Base-by-base conservation (phyloP, 2,888 invertebrate species). In the Drosophila buzzatii region DNA sequence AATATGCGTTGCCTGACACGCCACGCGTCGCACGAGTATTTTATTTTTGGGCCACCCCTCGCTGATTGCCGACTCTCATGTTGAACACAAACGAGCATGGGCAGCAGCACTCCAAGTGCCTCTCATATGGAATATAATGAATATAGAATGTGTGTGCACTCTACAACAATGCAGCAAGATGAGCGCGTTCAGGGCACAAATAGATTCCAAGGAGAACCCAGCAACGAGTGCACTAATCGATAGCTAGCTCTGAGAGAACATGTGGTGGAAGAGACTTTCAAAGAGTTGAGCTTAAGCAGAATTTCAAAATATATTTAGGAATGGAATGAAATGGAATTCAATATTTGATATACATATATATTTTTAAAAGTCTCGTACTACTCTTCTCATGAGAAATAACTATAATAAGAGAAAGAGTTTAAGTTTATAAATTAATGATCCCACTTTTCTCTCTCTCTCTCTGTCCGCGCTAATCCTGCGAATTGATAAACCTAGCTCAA, bases 1-100 rank as follows among this genome's bases (percentile, higher is more conserved):
- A 91, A 91, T 91, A 86, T 84, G 90, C 89, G 73, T 67, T 60
- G 76, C 62, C 71, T 65, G 70, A 52, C 69, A 64, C 37, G 37
- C 37, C 47, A 68, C 72, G 56, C 55, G 57, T 51, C 70, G 69
- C 65, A 55, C 57, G 73, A 87, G 87, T 76, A 75, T 66, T 85
- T 82, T 89, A 89, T 85, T 86, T 82, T 85, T 64, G 70, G 84
- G 57, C 33, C 65, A 51, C 45, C 67, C 70, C 80, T 66, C 63
- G 62, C 57, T 80, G 79, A 85, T 86, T 85, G 86, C 68, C 68
- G 63, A 35, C 66, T 71, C 73, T 82, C 66, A 27, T 71, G 79
- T 60, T 41, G 64, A 53, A 23, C 49, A 67, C 45, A 63, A 66
- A 66, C 69, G 55, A 70, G 49, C 33, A 12, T 59, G 41, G 45